A percentile compares a stretch with the other conserved stretches of the same genome.
These are phyloP conservation scores for Rattus rattus DNA, from an alignment of 2,113 vertebrate species.

Conservation along the genomic window DNA sequence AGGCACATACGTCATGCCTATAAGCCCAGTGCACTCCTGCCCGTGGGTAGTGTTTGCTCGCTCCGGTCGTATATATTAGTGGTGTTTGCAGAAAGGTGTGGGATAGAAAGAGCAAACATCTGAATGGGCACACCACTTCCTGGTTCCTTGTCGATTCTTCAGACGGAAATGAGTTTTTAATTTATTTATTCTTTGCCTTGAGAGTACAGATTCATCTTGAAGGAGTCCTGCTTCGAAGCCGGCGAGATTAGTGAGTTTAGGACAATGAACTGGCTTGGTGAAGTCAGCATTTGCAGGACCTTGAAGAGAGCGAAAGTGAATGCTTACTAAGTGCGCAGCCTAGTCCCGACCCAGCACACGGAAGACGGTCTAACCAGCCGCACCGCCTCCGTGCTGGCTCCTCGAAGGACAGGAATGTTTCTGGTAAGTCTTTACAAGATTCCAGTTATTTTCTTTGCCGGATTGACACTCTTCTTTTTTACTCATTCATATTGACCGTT, in stretches of 20 bases:
- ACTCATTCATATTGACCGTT: background rate
- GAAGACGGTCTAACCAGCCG: constrained; percentile 37
- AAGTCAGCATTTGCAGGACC: background rate
- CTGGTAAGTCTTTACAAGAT: constrained; percentile 76
- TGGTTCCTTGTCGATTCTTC: constrained; percentile 66
- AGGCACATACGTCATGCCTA: constrained; percentile 19
- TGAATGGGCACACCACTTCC: constrained; percentile 13
- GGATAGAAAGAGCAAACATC: constrained; percentile 57
- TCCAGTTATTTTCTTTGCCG: background rate
- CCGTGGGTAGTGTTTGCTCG: background rate
- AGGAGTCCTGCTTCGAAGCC: constrained; percentile 28
- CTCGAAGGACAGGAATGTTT: constrained; percentile 60
- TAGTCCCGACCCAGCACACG: constrained; percentile 25
- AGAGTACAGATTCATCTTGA: background rate
- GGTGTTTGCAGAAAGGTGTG: constrained; percentile 55
- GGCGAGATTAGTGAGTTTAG: background rate
- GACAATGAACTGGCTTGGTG: background rate
- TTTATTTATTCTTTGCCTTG: background rate
- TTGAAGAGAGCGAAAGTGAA: background rate
- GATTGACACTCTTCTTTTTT: constrained; percentile 26
- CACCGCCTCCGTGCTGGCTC: background rate
- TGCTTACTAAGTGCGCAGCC: background rate
- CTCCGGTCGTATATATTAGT: background rate
- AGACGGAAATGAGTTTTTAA: background rate
- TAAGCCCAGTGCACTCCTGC: background rate